Percentiles rank a stretch among this genome's conserved stretches.
Evolutionary conservation across 2,113 vertebrate species (phyloP).

Genomic region (Callaeas wilsoni): DNA sequence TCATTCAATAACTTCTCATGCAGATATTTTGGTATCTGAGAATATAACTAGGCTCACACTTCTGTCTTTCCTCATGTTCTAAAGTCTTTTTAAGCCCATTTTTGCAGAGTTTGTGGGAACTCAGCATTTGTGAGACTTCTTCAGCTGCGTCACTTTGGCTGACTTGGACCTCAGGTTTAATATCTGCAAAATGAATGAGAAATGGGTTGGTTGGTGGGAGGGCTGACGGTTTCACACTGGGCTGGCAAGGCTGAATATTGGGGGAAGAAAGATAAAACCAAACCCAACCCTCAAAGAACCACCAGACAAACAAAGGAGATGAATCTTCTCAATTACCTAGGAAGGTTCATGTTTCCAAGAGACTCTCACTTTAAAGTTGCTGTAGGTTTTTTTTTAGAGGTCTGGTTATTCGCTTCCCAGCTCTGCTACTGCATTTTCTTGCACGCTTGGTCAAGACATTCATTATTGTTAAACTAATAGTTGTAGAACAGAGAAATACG

Average conservation of each 20-base stretch:
- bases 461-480: neutral
- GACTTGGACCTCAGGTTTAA: neutral
- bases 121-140: neutral
- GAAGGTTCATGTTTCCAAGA: neutral
- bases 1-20: neutral
- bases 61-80: neutral
- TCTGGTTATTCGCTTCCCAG: neutral
- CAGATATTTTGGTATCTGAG: neutral
- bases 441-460: neutral
- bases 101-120: neutral
- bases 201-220: neutral
- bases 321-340: neutral
- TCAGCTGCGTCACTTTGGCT: neutral
- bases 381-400: neutral
- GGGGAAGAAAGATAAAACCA: neutral
- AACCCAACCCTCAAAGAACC: neutral
- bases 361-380: neutral
- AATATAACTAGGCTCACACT: neutral
- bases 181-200: neutral
- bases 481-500: neutral
- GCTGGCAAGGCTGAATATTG: neutral
- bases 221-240: neutral
- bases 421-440: neutral
- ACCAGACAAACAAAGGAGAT: neutral
- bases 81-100: neutral